Evolutionary conservation across 2,113 vertebrate species (phyloP).

Genomic region (Menura novaehollandiae): DNA sequence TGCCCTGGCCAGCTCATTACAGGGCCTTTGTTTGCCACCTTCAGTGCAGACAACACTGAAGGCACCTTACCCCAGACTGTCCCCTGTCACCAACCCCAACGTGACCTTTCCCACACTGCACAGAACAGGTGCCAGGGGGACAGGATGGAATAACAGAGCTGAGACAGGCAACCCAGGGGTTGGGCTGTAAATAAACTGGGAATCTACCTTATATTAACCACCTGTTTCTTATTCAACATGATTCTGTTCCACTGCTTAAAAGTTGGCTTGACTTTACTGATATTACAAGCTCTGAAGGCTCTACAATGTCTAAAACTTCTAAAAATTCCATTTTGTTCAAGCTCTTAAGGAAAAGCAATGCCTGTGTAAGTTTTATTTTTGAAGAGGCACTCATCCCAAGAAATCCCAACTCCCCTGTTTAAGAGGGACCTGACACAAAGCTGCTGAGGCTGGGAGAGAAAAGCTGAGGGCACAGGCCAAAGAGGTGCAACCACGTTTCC

Average conservation of each 20-base stretch:
- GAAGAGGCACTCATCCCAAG: not conserved
- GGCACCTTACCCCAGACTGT: not conserved
- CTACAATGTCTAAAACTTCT: not conserved
- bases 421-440: not conserved
- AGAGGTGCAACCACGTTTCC: not conserved
- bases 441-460: not conserved
- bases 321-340: not conserved
- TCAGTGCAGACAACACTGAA: not conserved
- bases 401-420: fast-evolving
- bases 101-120: not conserved
- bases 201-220: not conserved
- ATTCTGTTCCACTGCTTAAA: not conserved
- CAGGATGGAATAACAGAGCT: not conserved
- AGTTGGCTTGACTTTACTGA: not conserved
- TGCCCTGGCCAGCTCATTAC: not conserved
- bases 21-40: not conserved
- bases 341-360: fast-evolving
- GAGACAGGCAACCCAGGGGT: no score
- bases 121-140: not conserved
- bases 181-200: not conserved
- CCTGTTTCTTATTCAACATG: not conserved
- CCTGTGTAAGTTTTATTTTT: not conserved
- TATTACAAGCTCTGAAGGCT: fast-evolving
- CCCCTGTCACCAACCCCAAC: not conserved
- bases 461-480: not conserved